phyloP scores from a whole-genome alignment of 2,797 vertebrate genomes.

The Pogonophryne albipinna region DNA sequence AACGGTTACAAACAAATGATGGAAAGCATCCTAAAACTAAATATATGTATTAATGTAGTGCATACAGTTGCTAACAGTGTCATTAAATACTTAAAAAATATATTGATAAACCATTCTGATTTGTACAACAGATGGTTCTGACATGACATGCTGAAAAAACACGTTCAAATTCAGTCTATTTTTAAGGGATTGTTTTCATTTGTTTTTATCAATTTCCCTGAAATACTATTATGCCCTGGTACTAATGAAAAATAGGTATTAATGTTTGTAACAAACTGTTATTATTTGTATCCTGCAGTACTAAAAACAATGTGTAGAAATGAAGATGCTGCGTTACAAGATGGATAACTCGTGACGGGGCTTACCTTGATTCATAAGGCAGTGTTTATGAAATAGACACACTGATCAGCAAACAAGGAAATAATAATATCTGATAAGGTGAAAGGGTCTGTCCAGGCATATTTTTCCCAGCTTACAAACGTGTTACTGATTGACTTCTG shows the following conservation, averaged over 20 bases:
- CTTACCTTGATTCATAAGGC: background rate
- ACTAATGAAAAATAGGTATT: background rate
- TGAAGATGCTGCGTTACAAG: background rate
- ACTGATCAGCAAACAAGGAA: background rate
- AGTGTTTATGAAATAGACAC: background rate
- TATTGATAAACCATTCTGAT: background rate
- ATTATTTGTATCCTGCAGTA: background rate
- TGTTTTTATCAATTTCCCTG: background rate
- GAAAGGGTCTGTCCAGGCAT: background rate
- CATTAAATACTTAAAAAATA: too few relatives aligned
- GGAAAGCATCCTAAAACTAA: background rate
- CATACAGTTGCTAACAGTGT: background rate
- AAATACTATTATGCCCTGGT: background rate
- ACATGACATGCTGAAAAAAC: background rate
- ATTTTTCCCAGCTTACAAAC: background rate
- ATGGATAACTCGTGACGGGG: background rate
- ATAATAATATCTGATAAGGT: background rate
- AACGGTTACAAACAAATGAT: constrained; percentile 3
- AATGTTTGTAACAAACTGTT: background rate
- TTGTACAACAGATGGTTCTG: background rate
- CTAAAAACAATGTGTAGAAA: background rate
- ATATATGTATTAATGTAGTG: background rate
- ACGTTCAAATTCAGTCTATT: background rate
- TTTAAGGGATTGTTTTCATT: background rate
- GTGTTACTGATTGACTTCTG: background rate